A percentile compares a stretch with the other conserved stretches of the same genome.
phyloP scores from a whole-genome alignment of 2,113 vertebrate genomes.

The Myotis yumanensis region DNA sequence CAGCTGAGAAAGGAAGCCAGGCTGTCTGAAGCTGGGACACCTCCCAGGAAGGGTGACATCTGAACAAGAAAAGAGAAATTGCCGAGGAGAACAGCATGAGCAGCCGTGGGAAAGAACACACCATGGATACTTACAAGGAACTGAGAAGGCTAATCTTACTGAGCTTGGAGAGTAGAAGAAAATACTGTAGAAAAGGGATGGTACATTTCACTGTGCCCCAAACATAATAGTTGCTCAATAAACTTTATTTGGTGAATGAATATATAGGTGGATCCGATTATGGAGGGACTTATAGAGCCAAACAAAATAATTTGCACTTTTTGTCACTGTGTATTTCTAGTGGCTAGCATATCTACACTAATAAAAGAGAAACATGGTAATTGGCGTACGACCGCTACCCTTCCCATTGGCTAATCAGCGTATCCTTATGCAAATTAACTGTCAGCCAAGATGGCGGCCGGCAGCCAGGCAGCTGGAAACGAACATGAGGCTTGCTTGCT shows the following conservation, averaged over 20 bases:
- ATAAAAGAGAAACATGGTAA: too few relatives aligned
- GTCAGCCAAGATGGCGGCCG: too few relatives aligned
- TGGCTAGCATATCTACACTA: neutral
- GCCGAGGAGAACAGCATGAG: too few relatives aligned
- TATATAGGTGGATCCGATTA: neutral
- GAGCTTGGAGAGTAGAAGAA: neutral
- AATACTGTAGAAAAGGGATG: neutral
- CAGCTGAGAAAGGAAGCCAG: neutral
- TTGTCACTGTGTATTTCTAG: neutral
- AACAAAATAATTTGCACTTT: neutral
- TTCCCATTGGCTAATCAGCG: too few relatives aligned
- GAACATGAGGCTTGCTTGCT: too few relatives aligned
- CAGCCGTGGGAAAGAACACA: neutral
- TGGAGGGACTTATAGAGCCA: neutral
- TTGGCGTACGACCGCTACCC: too few relatives aligned
- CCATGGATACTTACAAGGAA: neutral
- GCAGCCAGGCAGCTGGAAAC: too few relatives aligned
- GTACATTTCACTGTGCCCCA: neutral
- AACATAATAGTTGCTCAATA: neutral
- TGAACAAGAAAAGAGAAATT: neutral
- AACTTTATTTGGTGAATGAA: neutral
- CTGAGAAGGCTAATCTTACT: neutral
- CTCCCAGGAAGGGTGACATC: neutral
- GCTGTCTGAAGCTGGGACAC: neutral
- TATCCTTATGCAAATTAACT: too few relatives aligned